Percentiles rank a stretch among this genome's conserved stretches.
Conservation (phyloP, 2,888 invertebrate species). For the Eulithis prunata region DNA sequence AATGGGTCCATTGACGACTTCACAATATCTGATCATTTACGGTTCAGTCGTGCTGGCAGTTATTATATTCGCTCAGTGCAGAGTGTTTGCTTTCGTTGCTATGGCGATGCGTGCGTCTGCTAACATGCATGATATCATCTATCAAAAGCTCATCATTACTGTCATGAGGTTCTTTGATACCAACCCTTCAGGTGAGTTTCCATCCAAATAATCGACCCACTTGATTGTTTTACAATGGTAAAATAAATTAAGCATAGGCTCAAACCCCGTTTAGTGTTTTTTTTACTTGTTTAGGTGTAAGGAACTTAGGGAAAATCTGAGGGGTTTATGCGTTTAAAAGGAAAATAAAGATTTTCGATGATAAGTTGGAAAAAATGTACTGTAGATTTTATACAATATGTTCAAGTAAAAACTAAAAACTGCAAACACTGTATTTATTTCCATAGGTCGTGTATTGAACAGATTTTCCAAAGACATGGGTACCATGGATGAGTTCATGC, state of each 20-base stretch:
- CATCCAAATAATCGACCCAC: no score
- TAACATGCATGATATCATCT: conserved; percentile 90
- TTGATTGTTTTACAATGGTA: no score
- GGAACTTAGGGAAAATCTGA: no score
- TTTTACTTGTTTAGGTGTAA: no score
- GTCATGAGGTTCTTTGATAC: conserved; percentile 91
- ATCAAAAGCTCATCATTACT: conserved; percentile 87
- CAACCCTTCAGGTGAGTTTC: conserved; percentile 88
- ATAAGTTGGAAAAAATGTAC: no score
- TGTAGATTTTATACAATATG: no score
- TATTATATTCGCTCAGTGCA: conserved; percentile 74
- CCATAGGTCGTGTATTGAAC: conserved; percentile 86
- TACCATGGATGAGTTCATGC: conserved; percentile 89
- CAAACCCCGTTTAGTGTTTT: no score
- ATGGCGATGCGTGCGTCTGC: conserved; percentile 87
- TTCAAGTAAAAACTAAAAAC: no score
- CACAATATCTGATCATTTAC: conserved; percentile 65
- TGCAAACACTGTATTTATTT: neutral
- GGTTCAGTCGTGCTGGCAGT: conserved; percentile 65
- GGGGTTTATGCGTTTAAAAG: no score
- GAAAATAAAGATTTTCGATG: no score
- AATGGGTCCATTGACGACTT: conserved; percentile 65
- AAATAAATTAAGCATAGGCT: no score
- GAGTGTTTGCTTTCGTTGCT: conserved; percentile 85
- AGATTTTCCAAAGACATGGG: conserved; percentile 94